Percentiles rank a stretch among this genome's conserved stretches.
phyloP scores from a whole-genome alignment of 2,797 vertebrate genomes.

The Notolabrus celidotus region DNA sequence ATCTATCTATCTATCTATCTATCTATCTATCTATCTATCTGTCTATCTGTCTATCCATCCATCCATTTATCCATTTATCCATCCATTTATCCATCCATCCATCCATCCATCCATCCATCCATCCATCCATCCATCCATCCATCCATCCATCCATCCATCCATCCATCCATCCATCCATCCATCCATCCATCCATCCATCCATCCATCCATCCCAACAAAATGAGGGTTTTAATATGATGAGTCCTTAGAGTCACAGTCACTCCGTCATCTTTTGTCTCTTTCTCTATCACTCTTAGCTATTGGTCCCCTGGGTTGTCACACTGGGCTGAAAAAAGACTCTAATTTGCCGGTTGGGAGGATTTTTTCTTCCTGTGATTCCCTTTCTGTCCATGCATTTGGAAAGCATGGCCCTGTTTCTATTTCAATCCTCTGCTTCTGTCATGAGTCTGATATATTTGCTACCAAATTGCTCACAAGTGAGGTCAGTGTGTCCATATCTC shows the following conservation, averaged over 20 bases:
- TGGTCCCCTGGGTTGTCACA: slow-evolving; percentile 64
- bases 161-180: no score
- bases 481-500: slow-evolving; percentile 69
- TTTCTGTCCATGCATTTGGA: slow-evolving; percentile 42
- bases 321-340: slow-evolving; percentile 47
- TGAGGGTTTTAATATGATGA: slow-evolving; percentile 49
- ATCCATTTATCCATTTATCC: no score
- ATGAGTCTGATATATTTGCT: slow-evolving; percentile 22
- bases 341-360: slow-evolving; percentile 46
- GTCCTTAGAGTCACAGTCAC: slow-evolving; percentile 51
- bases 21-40: no score
- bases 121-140: no score
- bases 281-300: slow-evolving; percentile 62
- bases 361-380: slow-evolving; percentile 53
- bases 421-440: slow-evolving; percentile 27
- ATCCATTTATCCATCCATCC: no score
- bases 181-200: slow-evolving; percentile 1
- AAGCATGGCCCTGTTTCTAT: slow-evolving; percentile 16
- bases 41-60: no score
- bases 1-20: no score
- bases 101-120: neutral
- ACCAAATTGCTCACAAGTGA: slow-evolving; percentile 41
- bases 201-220: slow-evolving; percentile 40
- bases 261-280: slow-evolving; percentile 48
- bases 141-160: no score